Evolutionary conservation across 2,888 invertebrate species (phyloP), one percentile per base, ranked within the genome.

Genomic region (Conomelus anceps): DNA sequence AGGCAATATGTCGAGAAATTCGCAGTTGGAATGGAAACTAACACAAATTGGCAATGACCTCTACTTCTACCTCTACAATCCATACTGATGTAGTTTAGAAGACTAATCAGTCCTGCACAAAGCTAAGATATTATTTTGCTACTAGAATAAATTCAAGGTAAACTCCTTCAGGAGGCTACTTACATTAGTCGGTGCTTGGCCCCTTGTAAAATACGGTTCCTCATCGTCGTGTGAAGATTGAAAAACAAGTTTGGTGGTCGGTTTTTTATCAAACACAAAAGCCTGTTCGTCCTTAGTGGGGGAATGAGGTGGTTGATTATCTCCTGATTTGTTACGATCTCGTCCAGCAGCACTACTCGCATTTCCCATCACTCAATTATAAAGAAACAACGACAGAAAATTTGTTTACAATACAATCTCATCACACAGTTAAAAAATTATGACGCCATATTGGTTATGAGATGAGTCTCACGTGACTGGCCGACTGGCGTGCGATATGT

Each of bases 191-290:
- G 23, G 23, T 87, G 87, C 22, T n/a, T 84, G 87, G 86, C 89
- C 86, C 88, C 91, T 91, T 20, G 91, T 90, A 89, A 90, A 91
- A 90, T 90, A 91, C 17, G 90, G 95, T 91, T 97, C 97, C 92
- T 97, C 97, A 92, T 98, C 98, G 91, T 96, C 96, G 91, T 96
- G 95, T 91, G 96, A 96, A 91, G 95, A 94, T 92, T 96, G 96
- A 92, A 96, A 94, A 91, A 95, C 94, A 91, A 95, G 94, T 93
- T 96, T 96, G 92, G 88, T 85, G 92, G 96, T 96, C 88, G 95
- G 94, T 93, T 96, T 96, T 93, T 97, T 97, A 93, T 97, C 97
- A 94, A 98, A 98, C 89, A 96, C 95, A 94, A 98, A 98, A 87
- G 97, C 97, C 93, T 97, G 97, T 17, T 96, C 97, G 92, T 97